Evolutionary conservation across 2,113 vertebrate genomes (phyloP), one percentile per base, ranked within the genome.

Genomic region (Vulpes ferrilata): DNA sequence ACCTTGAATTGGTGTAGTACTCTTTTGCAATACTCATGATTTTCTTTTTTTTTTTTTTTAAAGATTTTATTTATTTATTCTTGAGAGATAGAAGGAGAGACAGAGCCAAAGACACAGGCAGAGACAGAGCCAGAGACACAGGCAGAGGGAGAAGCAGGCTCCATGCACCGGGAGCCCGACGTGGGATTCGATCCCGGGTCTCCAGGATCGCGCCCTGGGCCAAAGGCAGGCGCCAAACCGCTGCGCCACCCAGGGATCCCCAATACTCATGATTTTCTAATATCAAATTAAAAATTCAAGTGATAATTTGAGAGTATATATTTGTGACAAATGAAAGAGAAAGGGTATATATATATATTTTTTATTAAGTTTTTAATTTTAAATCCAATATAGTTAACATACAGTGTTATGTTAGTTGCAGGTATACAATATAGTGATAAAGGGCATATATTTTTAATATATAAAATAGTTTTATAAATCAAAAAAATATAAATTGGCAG

Each of bases 401-500:
- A 76, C 15, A 74, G 71, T 76, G 25, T 78, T 78, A 51, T 78
- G 27, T 78, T 78, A 51, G 74, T 51, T 78, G 43, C 74, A 51
- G 43, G 74, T 78, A 8, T 78, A 51, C 15, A 51, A 30, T 51
- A 30, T 9, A 78, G 74, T 78, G 43, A 51, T 27, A 51, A 78
- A 80, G 32, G 15, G 2, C 11, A 90, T 79, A 35, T 88, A 43
- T 91, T 90, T 93, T 76, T 93, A 89, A 67, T 35, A 80, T 43
- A 71, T 25, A 32, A 81, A 83, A 82, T 93, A 64, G 17, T 90
- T 89, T 90, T 93, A 32, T 95, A 73, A 78, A 62, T 90, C 8
- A 91, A 94, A 65, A 79, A 92, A 23, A 38, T 93, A 51, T 43
- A 62, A 95, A 93, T 69, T 93, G 65, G 3, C 30, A 95, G 38